Percentiles rank a stretch among this genome's conserved stretches.
Conservation (phyloP, 2,797 vertebrate genomes). For the Petrocephalus sullivani region DNA sequence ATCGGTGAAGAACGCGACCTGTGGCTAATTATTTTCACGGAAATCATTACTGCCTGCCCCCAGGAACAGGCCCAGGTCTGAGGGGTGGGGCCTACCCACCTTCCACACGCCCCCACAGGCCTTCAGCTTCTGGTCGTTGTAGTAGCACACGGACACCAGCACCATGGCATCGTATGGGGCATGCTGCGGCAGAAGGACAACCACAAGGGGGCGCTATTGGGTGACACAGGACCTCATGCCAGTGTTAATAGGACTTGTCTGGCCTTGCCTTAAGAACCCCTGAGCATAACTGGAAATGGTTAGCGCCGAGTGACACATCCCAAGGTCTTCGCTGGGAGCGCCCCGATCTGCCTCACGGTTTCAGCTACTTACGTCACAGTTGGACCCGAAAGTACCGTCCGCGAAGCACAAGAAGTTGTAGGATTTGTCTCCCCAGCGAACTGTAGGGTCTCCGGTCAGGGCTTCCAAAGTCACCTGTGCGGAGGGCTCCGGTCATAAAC, state of each 20-base stretch:
- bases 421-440: conserved; percentile 96
- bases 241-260: not conserved
- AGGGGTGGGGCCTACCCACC: conserved; percentile 56
- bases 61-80: not conserved
- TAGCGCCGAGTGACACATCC: not conserved
- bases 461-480: conserved; percentile 60
- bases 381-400: conserved; percentile 74
- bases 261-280: not conserved
- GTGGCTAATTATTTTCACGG: not conserved
- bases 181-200: conserved; percentile 69
- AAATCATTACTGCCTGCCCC: not conserved
- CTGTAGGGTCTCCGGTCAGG: conserved; percentile 71
- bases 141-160: conserved; percentile 68
- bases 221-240: not conserved
- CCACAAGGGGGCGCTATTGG: not conserved
- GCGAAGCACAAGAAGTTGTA: conserved; percentile 75
- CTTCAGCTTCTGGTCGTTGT: conserved; percentile 70
- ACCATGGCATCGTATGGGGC: conserved; percentile 88
- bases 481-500: not conserved
- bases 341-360: not conserved
- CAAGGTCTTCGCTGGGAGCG: not conserved
- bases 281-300: not conserved
- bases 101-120: conserved; percentile 82
- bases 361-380: conserved; percentile 79
- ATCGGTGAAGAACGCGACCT: not conserved